Base-by-base conservation (phyloP, 2,888 invertebrate genomes). In the Dascillus cervinus region DNA sequence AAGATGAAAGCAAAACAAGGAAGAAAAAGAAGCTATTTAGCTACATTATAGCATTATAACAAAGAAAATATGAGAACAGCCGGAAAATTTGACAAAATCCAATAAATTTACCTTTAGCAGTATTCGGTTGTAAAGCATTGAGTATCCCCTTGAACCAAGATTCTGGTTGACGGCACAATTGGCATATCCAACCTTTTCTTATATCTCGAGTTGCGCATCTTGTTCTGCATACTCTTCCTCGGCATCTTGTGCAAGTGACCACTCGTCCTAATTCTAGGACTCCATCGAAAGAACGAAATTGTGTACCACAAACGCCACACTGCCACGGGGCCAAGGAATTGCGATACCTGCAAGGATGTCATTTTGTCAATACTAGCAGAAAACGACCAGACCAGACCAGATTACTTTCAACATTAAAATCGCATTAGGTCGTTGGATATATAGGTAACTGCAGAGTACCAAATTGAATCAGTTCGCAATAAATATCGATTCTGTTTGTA, bases 91-190 rank as follows among this genome's bases (percentile, higher is more conserved):
- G n/a, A n/a, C n/a, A n/a, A n/a, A n/a, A n/a, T n/a, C 9, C 3
- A 24, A 11, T 12, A 12, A 12, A 1, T 24, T 36, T 46, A 56
- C 55, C 50, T 49, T 44, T 46, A 25, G 33, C 36, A 17, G 35
- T 12, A 23, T 36, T 39, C n/a, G 53, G 52, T 34, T 52, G 52
- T 30, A 63, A 39, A 12, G 53, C 48, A 24, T 49, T 52, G 27
- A 61, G 44, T 22, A 63, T 49, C 15, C 51, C 53, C 36, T 52
- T 49, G 41, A 59, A 53, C 62, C 62, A 61, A n/a, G 56, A 52
- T 22, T 55, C 53, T 13, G 55, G 49, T 27, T 52, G 41, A 31
- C 50, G 44, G 31, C 64, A 64, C 12, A 46, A 44, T 30, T 47
- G 48, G 44, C 64, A 64, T 5, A 57, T 49, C 64, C 64, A 62